Evolutionary conservation across 2,113 vertebrate species (phyloP).

Genomic region (Cheirogaleus medius): DNA sequence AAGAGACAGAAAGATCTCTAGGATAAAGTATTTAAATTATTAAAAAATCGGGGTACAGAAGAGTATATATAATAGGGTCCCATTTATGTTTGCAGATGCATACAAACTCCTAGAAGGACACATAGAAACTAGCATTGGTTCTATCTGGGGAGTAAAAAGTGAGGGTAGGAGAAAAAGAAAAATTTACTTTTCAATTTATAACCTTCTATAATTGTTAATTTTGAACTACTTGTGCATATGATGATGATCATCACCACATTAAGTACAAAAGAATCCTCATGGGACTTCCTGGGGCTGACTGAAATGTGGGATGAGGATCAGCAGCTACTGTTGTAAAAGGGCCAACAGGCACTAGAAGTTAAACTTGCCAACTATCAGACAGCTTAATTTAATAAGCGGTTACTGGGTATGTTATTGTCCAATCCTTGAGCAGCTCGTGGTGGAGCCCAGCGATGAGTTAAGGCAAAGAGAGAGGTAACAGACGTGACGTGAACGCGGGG

Average conservation of each 20-base stretch:
- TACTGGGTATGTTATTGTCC: neutral
- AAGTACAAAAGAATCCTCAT: neutral
- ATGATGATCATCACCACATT: neutral
- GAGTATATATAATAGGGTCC: neutral
- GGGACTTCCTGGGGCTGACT: neutral
- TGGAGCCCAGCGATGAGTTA: neutral
- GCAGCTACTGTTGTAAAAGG: neutral
- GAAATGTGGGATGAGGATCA: neutral
- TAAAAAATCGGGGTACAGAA: constrained; percentile 18
- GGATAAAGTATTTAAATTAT: constrained; percentile 34
- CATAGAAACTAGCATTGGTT: neutral
- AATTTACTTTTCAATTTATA: neutral
- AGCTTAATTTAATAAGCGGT: neutral
- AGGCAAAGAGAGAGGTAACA: neutral
- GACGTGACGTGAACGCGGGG: neutral
- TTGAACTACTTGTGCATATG: neutral
- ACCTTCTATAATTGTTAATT: neutral
- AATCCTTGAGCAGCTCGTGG: neutral
- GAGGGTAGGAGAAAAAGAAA: neutral
- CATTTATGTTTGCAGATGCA: neutral
- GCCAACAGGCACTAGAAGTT: neutral
- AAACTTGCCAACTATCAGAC: neutral
- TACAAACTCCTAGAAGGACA: neutral
- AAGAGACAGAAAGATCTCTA: neutral
- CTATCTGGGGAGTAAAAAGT: neutral